These are phyloP conservation scores for Carassius gibelio DNA, from an alignment of 2,113 vertebrate species.

Conservation along the genomic window DNA sequence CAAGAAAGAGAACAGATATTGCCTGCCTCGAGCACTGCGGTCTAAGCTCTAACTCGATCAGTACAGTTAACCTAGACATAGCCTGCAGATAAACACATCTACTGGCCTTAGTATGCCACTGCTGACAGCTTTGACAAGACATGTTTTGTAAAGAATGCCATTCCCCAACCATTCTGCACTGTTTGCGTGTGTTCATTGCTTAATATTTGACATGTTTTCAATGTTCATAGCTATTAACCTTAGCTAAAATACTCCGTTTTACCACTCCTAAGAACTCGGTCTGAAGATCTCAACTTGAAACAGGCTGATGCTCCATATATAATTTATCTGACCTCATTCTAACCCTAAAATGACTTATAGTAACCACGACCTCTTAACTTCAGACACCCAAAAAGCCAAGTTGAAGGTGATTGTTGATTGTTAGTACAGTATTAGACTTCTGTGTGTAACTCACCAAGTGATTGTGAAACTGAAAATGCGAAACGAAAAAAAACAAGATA, in stretches of 20 bases:
- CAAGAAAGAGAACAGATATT: background rate
- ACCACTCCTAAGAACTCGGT: background rate
- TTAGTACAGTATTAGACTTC: background rate
- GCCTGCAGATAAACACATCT: slow-evolving; percentile 46
- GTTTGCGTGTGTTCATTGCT: slow-evolving; percentile 31
- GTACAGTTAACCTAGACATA: slow-evolving; percentile 21
- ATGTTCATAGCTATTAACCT: background rate
- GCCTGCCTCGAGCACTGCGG: background rate
- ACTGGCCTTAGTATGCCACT: slow-evolving; percentile 30
- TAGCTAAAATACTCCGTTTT: slow-evolving; percentile 7
- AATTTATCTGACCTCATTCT: background rate
- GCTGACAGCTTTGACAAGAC: slow-evolving; percentile 52
- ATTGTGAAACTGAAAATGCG: background rate
- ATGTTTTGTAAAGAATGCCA: slow-evolving; percentile 45
- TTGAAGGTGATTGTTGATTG: background rate
- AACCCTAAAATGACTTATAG: background rate
- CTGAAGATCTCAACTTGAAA: slow-evolving; percentile 4
- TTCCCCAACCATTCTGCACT: slow-evolving; percentile 47
- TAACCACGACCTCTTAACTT: background rate
- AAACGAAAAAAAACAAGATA: background rate
- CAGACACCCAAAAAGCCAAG: background rate
- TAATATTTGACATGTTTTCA: slow-evolving; percentile 35
- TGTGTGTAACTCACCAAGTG: background rate
- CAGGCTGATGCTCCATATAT: background rate
- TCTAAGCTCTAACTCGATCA: slow-evolving; percentile 18